Evolutionary conservation across 2,797 vertebrate genomes (phyloP).

Genomic region (Hoplostethus mediterraneus): DNA sequence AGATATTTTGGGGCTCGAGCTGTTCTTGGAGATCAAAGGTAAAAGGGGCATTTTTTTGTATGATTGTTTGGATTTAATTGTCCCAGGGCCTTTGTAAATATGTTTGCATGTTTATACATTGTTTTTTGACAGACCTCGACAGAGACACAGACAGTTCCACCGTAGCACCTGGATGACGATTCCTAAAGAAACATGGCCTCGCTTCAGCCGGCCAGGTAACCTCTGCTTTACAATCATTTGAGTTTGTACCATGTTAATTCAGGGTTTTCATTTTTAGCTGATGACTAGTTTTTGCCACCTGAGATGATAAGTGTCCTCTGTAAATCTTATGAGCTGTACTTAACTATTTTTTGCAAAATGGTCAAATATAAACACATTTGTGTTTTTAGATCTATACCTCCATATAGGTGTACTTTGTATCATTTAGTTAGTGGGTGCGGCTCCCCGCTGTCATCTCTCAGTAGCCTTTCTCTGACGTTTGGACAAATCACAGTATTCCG

Average conservation of each 20-base stretch:
- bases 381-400: too few relatives aligned
- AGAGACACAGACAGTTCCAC: conserved; percentile 91
- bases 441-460: too few relatives aligned
- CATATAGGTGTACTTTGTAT: too few relatives aligned
- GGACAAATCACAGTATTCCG: too few relatives aligned
- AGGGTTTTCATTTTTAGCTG: too few relatives aligned
- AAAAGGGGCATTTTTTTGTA: conserved; percentile 25
- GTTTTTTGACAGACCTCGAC: conserved; percentile 83
- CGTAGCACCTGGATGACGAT: conserved; percentile 93
- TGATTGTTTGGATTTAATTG: background rate
- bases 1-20: conserved; percentile 96
- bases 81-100: background rate
- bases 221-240: background rate
- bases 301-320: too few relatives aligned
- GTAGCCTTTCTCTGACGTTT: too few relatives aligned
- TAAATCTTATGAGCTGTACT: too few relatives aligned
- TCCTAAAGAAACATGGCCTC: conserved; percentile 94
- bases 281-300: too few relatives aligned
- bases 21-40: conserved; percentile 96
- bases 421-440: too few relatives aligned
- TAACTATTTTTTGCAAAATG: too few relatives aligned
- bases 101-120: conserved; percentile 5
- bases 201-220: conserved; percentile 93
- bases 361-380: too few relatives aligned
- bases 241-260: background rate